Base-by-base conservation (phyloP, 2,888 invertebrate genomes). In the Trichogramma evanescens region DNA sequence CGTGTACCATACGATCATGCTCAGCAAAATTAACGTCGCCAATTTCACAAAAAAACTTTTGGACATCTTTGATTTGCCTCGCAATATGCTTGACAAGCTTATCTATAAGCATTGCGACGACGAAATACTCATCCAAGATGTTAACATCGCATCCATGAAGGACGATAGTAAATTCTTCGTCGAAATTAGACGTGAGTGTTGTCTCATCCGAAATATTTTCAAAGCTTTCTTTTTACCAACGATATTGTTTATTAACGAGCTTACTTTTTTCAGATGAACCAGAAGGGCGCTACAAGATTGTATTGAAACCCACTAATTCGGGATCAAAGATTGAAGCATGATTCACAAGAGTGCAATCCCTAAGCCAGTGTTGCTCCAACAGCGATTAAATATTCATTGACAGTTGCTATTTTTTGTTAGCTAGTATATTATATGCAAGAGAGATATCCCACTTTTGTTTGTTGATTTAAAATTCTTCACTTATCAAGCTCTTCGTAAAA, bases 81-180 rank as follows among this genome's bases (percentile, higher is more conserved):
- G 71, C 61, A 74, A 76, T 60, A 70, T 71, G 59, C 66, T 77
- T 54, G 73, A 75, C 60, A 83, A 94, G 6, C 86, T 88, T 66
- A 83, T 93, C 54, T 87, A 86, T 68, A 95, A 94, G 0, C 94
- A 95, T 0, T 87, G 88, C 68, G 89, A 89, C 10, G 90, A 95
- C 6, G 88, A 89, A 68, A 88, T 95, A 0, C 83, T 89, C 45
- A 83, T 95, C 39, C 92, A 89, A 44, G 91, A 94, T 75, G 93
- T 94, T 69, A 85, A 94, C 55, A 86, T 95, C 10, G 85, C 86
- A 42, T 91, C 93, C 75, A 83, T 94, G 68, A 88, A 88, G 65
- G 91, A 94, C 75, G 87, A 89, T 70, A 84, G 88, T 65, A 84
- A 88, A 78, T 90, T 86, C 75, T 78, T 82, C 60, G 79, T 89